Base-by-base conservation (phyloP, 2,113 vertebrate species). In the Stegastes partitus region DNA sequence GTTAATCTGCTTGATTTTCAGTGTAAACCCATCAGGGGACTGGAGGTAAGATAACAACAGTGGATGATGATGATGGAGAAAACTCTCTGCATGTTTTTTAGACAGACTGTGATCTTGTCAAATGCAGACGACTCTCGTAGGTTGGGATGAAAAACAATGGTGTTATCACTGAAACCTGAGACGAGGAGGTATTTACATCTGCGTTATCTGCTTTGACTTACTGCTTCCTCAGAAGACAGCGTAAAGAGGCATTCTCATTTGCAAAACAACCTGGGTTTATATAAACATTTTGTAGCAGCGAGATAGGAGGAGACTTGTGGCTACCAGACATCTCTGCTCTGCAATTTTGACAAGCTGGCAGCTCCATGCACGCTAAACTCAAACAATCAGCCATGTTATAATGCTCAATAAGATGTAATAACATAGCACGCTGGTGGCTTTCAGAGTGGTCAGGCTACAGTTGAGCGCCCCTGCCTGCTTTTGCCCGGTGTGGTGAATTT, bases 131-230 rank as follows among this genome's bases (percentile, higher is more conserved):
- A 81, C 86, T 86, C 74, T 87, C 73, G 65, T 42, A 86, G 86
- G 89, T 92, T 81, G 82, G 73, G 63, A 42, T 59, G 50, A 79
- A 84, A 92, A 94, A 92, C 90, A 93, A 86, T 84, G 78, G 89
- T 39, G 74, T 91, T 92, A 85, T 91, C 83, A 23, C 77, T 15
- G 10, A 31, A 55, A 71, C 66, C 62, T 64, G 77, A 82, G 58
- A 85, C 1, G 6, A 74, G 50, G 72, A 85, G 77, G 84, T 89
- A 87, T 93, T 91, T 91, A 87, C 81, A 74, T 80, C 44, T 34
- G 45, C 25, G 82, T 86, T 90, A 92, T 91, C 90, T 87, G 3
- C 66, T 77, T 53, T 49, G 68, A 73, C 82, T 12, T 18, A 11
- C 68, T 84, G 81, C 72, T 91, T 91, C 83, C 62, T 53, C 56